These are phyloP conservation scores for Scatophagus argus DNA, from an alignment of 2,113 vertebrate genomes.

Conservation along the genomic window DNA sequence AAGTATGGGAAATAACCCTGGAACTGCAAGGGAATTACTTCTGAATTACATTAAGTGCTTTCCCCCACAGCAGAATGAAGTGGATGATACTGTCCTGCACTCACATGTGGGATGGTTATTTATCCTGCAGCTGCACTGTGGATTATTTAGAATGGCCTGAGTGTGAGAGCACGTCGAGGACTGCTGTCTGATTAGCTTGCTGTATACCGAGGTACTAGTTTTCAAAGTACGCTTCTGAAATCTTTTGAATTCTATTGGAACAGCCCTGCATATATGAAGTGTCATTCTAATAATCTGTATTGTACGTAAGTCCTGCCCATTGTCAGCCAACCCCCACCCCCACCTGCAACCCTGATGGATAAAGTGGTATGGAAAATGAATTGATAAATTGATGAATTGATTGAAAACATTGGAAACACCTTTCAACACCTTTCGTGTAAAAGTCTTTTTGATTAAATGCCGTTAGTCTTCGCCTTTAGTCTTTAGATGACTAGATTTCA, in stretches of 20 bases:
- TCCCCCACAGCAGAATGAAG: slow-evolving; percentile 38
- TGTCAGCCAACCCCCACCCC: no score
- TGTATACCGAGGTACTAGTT: neutral
- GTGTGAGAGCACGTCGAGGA: slow-evolving; percentile 47
- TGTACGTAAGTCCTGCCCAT: no score
- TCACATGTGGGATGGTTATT: slow-evolving; percentile 60
- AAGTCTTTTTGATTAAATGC: no score
- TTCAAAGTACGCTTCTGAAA: neutral
- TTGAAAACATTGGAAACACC: no score
- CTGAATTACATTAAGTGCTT: slow-evolving; percentile 53
- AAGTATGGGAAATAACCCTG: slow-evolving; percentile 42
- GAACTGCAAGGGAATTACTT: slow-evolving; percentile 38
- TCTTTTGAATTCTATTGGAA: neutral
- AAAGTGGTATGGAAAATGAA: no score
- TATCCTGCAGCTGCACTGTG: slow-evolving; percentile 61
- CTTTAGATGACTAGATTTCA: no score
- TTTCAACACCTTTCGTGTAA: no score
- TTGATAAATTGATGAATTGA: no score
- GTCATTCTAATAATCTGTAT: no score
- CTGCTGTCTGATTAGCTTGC: slow-evolving; percentile 37
- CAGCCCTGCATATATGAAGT: neutral
- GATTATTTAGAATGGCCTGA: slow-evolving; percentile 41
- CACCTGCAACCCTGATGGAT: no score
- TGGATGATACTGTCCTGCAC: slow-evolving; percentile 42
- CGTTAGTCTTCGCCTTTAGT: no score